Conservation (phyloP, 37 sponge, comb jelly and placozoan species). For the Geodia barretti region DNA sequence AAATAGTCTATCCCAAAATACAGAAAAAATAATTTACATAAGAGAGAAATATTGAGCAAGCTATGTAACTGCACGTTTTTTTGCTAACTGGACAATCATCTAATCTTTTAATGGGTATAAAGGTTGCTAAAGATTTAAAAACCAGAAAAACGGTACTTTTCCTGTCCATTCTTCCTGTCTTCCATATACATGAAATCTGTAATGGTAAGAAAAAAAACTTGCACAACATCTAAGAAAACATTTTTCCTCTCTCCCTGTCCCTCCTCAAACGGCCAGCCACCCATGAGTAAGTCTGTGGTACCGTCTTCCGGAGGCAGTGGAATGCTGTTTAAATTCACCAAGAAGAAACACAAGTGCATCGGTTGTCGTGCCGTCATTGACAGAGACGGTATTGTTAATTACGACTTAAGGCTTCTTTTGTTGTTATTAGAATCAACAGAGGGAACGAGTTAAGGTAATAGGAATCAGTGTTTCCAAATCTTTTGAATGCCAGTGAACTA, state of each 20-base stretch:
- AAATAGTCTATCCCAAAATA: not conserved
- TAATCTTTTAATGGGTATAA: no score
- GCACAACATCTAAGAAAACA: no score
- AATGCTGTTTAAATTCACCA: constrained; percentile 79
- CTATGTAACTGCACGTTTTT: no score
- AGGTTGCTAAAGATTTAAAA: no score
- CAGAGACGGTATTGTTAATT: constrained; percentile 55
- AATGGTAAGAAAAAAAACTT: no score
- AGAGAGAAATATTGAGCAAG: no score
- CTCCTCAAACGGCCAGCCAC: constrained; percentile 82
- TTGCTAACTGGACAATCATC: no score
- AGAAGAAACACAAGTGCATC: constrained; percentile 86
- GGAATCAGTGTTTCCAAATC: no score
- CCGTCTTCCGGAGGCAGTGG: constrained; percentile 73
- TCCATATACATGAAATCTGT: not conserved
- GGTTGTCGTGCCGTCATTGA: constrained; percentile 87
- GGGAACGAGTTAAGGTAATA: not conserved
- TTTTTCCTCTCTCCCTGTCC: not conserved
- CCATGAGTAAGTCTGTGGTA: constrained; percentile 80
- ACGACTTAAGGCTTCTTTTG: not conserved
- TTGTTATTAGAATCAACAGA: not conserved
- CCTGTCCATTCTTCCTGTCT: not conserved
- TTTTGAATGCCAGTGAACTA: no score
- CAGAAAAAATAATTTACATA: not conserved
- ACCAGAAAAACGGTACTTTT: not conserved